These are phyloP conservation scores for Hirtodrosophila alboralis DNA, from an alignment of 2,888 invertebrate genomes.

Conservation along the genomic window DNA sequence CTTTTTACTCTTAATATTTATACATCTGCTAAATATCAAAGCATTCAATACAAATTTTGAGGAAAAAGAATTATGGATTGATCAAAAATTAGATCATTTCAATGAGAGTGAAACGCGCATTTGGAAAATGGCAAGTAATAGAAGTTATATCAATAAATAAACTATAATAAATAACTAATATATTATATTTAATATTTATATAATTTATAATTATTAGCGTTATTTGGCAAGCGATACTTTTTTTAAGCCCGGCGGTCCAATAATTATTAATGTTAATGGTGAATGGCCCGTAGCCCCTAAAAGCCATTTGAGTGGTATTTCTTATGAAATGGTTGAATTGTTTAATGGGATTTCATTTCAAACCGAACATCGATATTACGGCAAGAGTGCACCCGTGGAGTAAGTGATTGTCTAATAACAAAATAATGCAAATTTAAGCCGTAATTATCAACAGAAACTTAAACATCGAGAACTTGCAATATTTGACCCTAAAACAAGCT, in stretches of 20 bases:
- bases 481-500: slow-evolving; percentile 31
- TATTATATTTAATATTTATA: background rate
- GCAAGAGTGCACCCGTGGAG: slow-evolving; percentile 86
- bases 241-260: slow-evolving; percentile 36
- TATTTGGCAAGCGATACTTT: slow-evolving; percentile 17
- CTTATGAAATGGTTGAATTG: slow-evolving; percentile 25
- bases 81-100: slow-evolving; percentile 51
- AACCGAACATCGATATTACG: slow-evolving; percentile 92
- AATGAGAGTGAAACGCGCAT: slow-evolving; percentile 43
- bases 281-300: slow-evolving; percentile 28
- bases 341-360: slow-evolving; percentile 87
- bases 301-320: slow-evolving; percentile 9
- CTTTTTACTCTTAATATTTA: background rate
- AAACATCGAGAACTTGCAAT: slow-evolving; percentile 27
- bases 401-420: slow-evolving; percentile 13
- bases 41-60: slow-evolving; percentile 2
- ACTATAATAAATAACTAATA: background rate
- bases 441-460: slow-evolving; percentile 10
- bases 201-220: slow-evolving; percentile 5
- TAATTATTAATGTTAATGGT: slow-evolving; percentile 37
- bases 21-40: background rate
- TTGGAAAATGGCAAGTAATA: slow-evolving; percentile 39
- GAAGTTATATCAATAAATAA: too few relatives aligned
- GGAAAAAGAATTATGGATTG: slow-evolving; percentile 33
- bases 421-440: background rate